Evolutionary conservation across 1,140 invertebrate species (phyloP), one percentile per base, ranked within the genome.

Genomic region (Chlorops oryzae): DNA sequence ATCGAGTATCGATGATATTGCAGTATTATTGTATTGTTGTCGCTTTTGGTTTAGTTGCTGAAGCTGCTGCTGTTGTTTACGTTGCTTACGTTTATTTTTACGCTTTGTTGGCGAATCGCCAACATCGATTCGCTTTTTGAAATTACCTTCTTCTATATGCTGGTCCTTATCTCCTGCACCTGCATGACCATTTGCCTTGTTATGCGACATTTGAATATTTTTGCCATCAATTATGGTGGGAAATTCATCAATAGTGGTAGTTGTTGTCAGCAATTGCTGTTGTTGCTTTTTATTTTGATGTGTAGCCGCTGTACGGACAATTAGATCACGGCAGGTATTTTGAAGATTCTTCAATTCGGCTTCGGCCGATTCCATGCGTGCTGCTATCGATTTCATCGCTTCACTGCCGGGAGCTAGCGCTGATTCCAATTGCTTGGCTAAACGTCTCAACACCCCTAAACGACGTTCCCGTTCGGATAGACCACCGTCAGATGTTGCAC

Each of bases 361-460:
- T 65, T 90, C 87, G n/a, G 86, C 85, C 54, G 84, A 80, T 54
- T 84, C 83, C 73, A 88, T 83, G 52, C 83, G 82, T 77, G 84
- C 78, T 51, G 73, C 74, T 62, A 84, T 81, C 9, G 78, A 74
- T 46, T 74, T 73, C 58, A 85, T 77, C 1, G 81, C 81, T 25
- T 79, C 76, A 53, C 81, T 82, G 18, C 81, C 79, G 0, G 86
- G 83, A 17, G 80, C 77, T 44, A 88, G 67, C 2, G 82, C 79
- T 9, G 76, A 73, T 61, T 86, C 83, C 56, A 89, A 70, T 53
- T 81, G 80, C 43, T 81, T 77, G 1, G 83, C 83, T 35, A 87
- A 65, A 35, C 81, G 75, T 35, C 83, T 75, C 2, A 90, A 75
- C 4, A 78, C 78, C 0, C 80, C 78, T 32, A 90, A 66, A 9